Evolutionary conservation across 2,888 invertebrate genomes (phyloP).

Genomic region (Buathra laborator): DNA sequence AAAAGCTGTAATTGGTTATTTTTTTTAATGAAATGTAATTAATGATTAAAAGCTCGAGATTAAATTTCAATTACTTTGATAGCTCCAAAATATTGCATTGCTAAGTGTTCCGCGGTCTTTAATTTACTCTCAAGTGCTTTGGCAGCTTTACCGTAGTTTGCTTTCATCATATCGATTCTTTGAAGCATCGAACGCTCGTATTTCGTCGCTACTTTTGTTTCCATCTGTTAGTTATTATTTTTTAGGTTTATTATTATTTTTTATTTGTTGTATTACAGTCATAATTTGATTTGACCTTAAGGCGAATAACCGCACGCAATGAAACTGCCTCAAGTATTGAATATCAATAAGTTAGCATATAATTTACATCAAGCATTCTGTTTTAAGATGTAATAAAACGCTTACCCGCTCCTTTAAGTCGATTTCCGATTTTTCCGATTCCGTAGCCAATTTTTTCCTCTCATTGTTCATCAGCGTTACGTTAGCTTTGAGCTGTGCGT

Average conservation of each 20-base stretch:
- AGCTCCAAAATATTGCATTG: constrained; percentile 62
- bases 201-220: constrained; percentile 62
- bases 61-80: constrained; percentile 63
- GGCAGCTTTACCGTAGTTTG: constrained; percentile 57
- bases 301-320: background rate
- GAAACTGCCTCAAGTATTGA: background rate
- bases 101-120: constrained; percentile 54
- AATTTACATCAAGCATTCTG: constrained; percentile 22
- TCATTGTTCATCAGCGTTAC: constrained; percentile 70
- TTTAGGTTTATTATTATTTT: constrained; percentile 9
- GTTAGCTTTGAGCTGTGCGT: constrained; percentile 74
- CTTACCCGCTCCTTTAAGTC: constrained; percentile 57
- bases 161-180: constrained; percentile 59
- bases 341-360: constrained; percentile 7
- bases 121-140: constrained; percentile 57
- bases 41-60: background rate
- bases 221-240: constrained; percentile 47
- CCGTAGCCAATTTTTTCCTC: constrained; percentile 68
- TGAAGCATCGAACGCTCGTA: constrained; percentile 65
- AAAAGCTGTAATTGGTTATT: constrained; percentile 63
- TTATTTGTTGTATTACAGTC: constrained; percentile 22
- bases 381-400: constrained; percentile 32
- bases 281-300: background rate
- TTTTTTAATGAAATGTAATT: background rate
- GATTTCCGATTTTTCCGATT: constrained; percentile 64